phyloP scores from a whole-genome alignment of 2,797 vertebrate species.

The Orestias chungarensis region DNA sequence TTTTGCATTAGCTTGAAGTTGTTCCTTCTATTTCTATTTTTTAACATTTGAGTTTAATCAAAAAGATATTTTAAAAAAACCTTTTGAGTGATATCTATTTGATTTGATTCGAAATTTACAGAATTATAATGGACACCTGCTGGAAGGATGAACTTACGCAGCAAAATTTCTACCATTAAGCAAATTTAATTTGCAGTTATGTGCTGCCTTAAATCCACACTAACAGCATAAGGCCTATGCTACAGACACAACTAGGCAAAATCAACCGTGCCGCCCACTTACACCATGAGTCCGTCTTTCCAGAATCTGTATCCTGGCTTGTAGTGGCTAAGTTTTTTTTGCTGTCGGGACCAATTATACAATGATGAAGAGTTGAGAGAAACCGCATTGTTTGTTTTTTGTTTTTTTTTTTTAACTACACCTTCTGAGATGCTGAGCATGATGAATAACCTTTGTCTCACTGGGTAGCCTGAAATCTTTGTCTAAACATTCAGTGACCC shows the following conservation, averaged over 20 bases:
- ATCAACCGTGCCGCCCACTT: background rate
- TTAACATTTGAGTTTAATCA: background rate
- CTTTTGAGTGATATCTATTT: no score
- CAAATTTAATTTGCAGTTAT: background rate
- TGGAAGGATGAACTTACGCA: background rate
- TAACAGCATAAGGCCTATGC: background rate
- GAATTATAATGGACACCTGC: background rate
- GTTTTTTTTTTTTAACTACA: background rate
- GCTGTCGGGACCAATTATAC: slow-evolving; percentile 2
- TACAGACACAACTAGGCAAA: background rate
- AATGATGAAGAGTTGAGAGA: background rate
- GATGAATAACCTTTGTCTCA: background rate
- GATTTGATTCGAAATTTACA: background rate
- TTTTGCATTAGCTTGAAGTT: background rate
- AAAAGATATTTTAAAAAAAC: no score
- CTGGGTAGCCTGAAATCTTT: background rate
- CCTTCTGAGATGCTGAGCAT: background rate
- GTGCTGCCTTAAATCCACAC: background rate
- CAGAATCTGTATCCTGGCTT: background rate
- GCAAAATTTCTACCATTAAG: background rate
- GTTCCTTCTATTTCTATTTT: background rate
- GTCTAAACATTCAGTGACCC: background rate
- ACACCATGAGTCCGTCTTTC: background rate
- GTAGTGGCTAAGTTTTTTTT: background rate
- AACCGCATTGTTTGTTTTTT: background rate